Conservation (phyloP, 2,113 vertebrate species). For the Tenrec ecaudatus region DNA sequence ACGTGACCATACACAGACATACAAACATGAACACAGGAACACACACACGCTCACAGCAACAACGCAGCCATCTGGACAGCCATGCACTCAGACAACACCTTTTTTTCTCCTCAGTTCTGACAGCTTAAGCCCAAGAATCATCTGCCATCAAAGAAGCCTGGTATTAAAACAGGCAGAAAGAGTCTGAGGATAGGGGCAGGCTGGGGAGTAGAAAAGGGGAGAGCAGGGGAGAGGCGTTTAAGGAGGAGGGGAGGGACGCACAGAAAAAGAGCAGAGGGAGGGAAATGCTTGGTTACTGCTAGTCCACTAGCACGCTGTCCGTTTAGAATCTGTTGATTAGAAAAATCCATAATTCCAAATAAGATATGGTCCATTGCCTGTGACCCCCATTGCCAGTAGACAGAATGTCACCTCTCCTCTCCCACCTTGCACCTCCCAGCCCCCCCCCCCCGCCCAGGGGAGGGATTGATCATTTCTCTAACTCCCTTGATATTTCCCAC, state of each 20-base stretch:
- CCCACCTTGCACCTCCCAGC: background rate
- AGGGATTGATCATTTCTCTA: background rate
- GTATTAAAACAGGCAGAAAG: slow-evolving; percentile 50
- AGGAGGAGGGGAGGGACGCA: background rate
- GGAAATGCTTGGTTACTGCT: background rate
- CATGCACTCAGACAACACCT: slow-evolving; percentile 29
- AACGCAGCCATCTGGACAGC: slow-evolving; percentile 75
- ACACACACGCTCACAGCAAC: slow-evolving; percentile 50
- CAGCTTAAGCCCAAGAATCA: slow-evolving; percentile 69
- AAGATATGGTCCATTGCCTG: slow-evolving; percentile 29
- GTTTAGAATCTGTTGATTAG: slow-evolving; percentile 44
- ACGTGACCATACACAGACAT: slow-evolving; percentile 72
- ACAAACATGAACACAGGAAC: slow-evolving; percentile 65
- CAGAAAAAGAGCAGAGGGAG: background rate
- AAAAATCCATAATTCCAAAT: slow-evolving; percentile 65
- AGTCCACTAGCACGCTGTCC: background rate
- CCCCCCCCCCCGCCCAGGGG: background rate
- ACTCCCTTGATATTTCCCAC: background rate
- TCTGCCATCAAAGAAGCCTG: slow-evolving; percentile 58
- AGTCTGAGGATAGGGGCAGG: background rate
- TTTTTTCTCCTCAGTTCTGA: slow-evolving; percentile 70
- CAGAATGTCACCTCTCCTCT: background rate
- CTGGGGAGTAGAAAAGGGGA: background rate
- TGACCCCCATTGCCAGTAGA: background rate
- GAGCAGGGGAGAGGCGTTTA: background rate